phyloP scores from a whole-genome alignment of 2,888 invertebrate genomes.

The Celastrina argiolus region DNA sequence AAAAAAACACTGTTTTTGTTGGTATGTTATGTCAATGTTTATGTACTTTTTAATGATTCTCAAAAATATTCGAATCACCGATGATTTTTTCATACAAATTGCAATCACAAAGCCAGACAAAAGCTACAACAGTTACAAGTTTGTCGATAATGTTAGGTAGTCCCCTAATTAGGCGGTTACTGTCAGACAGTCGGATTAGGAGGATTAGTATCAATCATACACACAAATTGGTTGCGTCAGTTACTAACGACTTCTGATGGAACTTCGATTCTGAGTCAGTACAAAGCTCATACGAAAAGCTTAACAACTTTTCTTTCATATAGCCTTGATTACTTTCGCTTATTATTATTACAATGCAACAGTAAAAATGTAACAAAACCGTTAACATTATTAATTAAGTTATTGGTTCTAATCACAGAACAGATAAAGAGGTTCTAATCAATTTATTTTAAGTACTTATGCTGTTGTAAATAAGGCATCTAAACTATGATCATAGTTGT shows the following conservation, averaged over 20 bases:
- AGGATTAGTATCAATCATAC: constrained; percentile 72
- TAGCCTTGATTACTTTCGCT: background rate
- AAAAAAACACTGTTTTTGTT: too few relatives aligned
- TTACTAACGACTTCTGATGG: constrained; percentile 42
- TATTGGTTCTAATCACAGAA: too few relatives aligned
- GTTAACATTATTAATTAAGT: too few relatives aligned
- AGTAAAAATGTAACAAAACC: too few relatives aligned
- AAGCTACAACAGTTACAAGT: background rate
- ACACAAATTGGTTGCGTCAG: constrained; percentile 65
- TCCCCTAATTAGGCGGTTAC: constrained; percentile 30
- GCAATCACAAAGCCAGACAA: background rate
- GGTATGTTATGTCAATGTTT: too few relatives aligned
- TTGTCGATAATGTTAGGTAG: constrained; percentile 1
- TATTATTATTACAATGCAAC: too few relatives aligned
- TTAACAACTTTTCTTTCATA: background rate
- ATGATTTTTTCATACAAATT: background rate
- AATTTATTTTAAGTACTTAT: too few relatives aligned
- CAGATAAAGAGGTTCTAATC: too few relatives aligned
- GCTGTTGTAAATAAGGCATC: too few relatives aligned
- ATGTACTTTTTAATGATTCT: background rate
- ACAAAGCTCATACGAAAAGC: background rate
- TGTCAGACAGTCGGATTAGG: constrained; percentile 56
- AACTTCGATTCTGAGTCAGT: background rate
- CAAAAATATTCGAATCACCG: background rate
- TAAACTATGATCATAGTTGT: too few relatives aligned